A percentile compares a stretch with the other conserved stretches of the same genome.
Evolutionary conservation across 1,140 invertebrate genomes (phyloP).

Genomic region (Conopomorpha cramerella): DNA sequence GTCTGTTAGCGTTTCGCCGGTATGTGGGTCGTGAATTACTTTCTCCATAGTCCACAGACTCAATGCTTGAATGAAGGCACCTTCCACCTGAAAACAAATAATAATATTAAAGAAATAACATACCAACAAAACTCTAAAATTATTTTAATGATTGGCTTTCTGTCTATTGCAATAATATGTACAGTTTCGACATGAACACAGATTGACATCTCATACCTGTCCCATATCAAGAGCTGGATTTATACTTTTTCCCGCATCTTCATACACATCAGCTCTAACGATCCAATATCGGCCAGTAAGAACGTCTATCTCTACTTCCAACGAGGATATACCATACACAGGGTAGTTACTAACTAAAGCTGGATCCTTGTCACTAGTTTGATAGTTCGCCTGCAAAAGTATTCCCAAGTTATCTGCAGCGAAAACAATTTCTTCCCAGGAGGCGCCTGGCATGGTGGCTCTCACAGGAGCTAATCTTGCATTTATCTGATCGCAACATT

Average conservation of each 20-base stretch:
- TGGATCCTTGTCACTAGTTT: constrained; percentile 48
- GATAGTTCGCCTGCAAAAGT: constrained; percentile 4
- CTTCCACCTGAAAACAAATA: constrained; percentile 59
- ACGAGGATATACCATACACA: constrained; percentile 63
- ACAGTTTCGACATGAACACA: neutral
- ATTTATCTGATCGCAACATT: constrained; percentile 42
- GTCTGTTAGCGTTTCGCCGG: constrained; percentile 70
- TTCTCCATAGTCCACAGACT: constrained; percentile 78
- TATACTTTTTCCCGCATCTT: constrained; percentile 75
- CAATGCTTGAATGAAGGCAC: constrained; percentile 84
- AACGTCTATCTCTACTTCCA: constrained; percentile 77
- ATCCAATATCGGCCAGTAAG: constrained; percentile 74
- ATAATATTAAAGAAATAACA: neutral
- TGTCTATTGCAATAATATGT: neutral
- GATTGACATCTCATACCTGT: constrained; percentile 63
- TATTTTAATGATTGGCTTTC: neutral
- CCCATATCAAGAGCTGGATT: constrained; percentile 81
- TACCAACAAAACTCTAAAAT: neutral
- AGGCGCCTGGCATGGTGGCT: neutral
- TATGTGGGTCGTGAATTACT: constrained; percentile 65
- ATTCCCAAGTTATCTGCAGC: neutral
- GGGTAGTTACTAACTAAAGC: too few relatives aligned
- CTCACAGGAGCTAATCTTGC: constrained; percentile 63
- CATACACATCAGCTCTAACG: constrained; percentile 70
- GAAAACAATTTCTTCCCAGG: neutral